A percentile compares a stretch with the other conserved stretches of the same genome.
Conservation (phyloP, 2,113 vertebrate genomes). For the Pseudorectes ferrugineus region DNA sequence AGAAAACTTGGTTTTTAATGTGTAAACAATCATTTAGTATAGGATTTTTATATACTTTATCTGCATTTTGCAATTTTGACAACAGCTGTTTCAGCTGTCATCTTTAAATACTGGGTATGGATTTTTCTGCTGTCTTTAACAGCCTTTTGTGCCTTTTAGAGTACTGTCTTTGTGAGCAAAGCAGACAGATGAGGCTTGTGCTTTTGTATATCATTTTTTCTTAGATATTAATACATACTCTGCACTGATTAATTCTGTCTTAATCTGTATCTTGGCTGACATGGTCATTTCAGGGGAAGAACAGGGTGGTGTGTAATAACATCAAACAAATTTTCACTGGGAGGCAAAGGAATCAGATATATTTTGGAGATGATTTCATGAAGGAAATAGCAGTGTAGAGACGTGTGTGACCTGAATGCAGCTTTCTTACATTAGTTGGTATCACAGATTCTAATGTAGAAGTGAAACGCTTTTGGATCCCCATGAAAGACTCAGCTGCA, state of each 20-base stretch:
- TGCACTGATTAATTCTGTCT: background rate
- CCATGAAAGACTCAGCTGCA: background rate
- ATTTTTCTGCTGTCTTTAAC: background rate
- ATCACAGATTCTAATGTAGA: background rate
- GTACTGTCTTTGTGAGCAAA: background rate
- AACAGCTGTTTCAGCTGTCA: background rate
- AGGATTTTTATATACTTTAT: background rate
- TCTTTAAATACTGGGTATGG: background rate
- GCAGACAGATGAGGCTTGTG: background rate
- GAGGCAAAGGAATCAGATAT: background rate
- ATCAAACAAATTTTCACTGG: background rate
- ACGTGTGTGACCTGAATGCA: background rate
- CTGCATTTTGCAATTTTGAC: background rate
- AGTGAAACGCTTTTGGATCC: background rate
- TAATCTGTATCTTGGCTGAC: background rate
- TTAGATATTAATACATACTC: background rate
- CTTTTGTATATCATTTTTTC: background rate
- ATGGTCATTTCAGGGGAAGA: background rate
- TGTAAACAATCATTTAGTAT: background rate
- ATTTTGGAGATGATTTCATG: background rate
- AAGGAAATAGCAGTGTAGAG: background rate
- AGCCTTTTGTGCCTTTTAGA: conserved; percentile 15
- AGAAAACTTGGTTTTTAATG: background rate
- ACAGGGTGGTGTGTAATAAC: background rate
- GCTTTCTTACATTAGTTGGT: background rate